phyloP scores from a whole-genome alignment of 2,113 vertebrate genomes.

The Mesembrinibis cayennensis region DNA sequence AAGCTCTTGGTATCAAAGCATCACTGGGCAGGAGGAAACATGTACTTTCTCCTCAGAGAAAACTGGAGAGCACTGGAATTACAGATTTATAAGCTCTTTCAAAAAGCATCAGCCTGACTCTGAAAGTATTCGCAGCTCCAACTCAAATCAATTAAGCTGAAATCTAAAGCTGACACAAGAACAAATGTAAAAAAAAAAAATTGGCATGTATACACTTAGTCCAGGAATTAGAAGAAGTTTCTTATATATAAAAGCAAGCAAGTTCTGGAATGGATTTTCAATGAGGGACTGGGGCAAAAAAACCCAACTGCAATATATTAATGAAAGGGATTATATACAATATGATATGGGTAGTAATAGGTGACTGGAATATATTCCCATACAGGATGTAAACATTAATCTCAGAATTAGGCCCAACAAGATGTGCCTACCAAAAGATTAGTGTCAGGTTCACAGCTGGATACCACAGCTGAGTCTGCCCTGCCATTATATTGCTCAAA shows the following conservation, averaged over 20 bases:
- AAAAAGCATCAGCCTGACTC: neutral
- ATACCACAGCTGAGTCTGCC: neutral
- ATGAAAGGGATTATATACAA: neutral
- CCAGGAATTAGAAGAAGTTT: neutral
- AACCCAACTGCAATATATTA: neutral
- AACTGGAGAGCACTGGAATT: neutral
- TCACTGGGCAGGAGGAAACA: neutral
- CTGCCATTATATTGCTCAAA: neutral
- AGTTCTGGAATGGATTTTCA: conserved; percentile 1
- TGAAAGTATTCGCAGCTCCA: neutral
- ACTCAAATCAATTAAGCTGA: neutral
- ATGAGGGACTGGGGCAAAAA: neutral
- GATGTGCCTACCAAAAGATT: neutral
- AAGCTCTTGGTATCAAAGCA: neutral
- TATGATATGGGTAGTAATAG: neutral
- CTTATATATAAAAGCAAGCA: neutral
- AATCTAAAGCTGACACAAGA: neutral
- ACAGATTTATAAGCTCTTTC: neutral
- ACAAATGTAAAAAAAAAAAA: neutral
- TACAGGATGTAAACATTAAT: neutral
- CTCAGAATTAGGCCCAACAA: neutral
- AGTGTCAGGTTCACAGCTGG: neutral
- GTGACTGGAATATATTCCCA: neutral
- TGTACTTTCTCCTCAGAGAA: neutral
- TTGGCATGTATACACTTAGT: neutral